Conservation (phyloP, 2,888 invertebrate species). For the Euzophera pinguis region DNA sequence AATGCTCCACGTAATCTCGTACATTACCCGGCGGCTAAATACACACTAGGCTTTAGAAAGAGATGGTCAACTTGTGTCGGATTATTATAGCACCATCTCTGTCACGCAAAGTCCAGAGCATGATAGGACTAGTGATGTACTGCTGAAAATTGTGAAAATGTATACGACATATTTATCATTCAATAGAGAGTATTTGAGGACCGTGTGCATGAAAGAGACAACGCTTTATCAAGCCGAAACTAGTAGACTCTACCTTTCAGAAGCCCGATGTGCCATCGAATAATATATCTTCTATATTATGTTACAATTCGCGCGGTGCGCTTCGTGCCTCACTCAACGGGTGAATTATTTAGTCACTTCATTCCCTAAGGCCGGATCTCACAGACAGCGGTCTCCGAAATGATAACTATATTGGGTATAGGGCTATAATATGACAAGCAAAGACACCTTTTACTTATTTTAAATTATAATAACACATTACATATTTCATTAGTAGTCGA, state of each 20-base stretch:
- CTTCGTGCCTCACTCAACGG: conserved; percentile 75
- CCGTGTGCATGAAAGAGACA: no score
- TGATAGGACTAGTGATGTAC: no score
- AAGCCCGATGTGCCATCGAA: no score
- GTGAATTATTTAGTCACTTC: conserved; percentile 42
- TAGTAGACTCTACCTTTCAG: no score
- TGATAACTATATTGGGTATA: background rate
- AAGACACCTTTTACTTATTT: background rate
- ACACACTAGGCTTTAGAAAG: no score
- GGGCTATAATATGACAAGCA: background rate
- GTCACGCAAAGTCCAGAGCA: no score
- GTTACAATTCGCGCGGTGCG: conserved; percentile 40
- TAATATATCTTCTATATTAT: conserved; percentile 20
- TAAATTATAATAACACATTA: background rate
- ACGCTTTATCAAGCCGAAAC: no score
- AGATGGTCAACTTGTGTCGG: no score
- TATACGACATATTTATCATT: no score
- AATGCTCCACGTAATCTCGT: conserved; percentile 55
- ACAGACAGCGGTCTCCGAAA: background rate
- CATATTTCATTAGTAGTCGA: background rate
- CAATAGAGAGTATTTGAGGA: no score
- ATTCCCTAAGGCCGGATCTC: conserved; percentile 18
- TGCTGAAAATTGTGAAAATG: no score
- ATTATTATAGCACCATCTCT: no score
- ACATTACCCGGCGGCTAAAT: conserved; percentile 25